Evolutionary conservation across 2,888 invertebrate species (phyloP).

Genomic region (Ganaspis brasiliensis): DNA sequence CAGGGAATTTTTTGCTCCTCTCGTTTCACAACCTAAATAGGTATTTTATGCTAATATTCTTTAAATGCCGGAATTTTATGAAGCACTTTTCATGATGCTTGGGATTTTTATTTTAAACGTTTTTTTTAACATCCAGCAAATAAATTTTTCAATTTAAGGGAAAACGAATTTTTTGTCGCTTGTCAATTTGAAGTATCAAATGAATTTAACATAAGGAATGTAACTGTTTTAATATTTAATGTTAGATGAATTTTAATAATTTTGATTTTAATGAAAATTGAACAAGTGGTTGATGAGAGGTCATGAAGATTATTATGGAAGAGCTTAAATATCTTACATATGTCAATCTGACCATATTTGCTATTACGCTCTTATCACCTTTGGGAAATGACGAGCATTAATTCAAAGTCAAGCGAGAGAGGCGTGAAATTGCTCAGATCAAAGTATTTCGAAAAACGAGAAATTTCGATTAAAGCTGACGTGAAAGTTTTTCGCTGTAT

Average conservation of each 20-base stretch:
- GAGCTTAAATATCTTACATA: not conserved
- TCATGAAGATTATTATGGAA: not conserved
- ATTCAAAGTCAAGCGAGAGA: not conserved
- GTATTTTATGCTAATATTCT: constrained; percentile 44
- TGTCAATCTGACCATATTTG: not conserved
- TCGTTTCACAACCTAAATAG: constrained; percentile 58
- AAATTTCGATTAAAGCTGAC: constrained; percentile 47
- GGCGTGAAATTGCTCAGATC: constrained; percentile 39
- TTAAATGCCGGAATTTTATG: not conserved
- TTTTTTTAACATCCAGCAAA: too few species aligned
- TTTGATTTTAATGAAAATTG: too few species aligned
- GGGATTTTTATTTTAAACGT: too few species aligned
- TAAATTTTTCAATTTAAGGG: too few species aligned
- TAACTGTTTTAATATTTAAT: too few species aligned
- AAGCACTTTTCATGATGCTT: not conserved
- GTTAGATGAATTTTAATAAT: not conserved
- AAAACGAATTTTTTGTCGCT: too few species aligned
- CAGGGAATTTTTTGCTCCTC: constrained; percentile 61
- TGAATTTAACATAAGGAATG: too few species aligned
- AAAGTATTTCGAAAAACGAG: constrained; percentile 35
- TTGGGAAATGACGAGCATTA: constrained; percentile 36
- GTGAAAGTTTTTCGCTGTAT: constrained; percentile 42
- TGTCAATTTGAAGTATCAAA: too few species aligned
- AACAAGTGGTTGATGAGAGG: too few species aligned
- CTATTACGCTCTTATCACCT: not conserved